Percentiles rank a stretch among this genome's conserved stretches.
Conservation (phyloP, 2,888 invertebrate genomes). For the Drosophila testacea region DNA sequence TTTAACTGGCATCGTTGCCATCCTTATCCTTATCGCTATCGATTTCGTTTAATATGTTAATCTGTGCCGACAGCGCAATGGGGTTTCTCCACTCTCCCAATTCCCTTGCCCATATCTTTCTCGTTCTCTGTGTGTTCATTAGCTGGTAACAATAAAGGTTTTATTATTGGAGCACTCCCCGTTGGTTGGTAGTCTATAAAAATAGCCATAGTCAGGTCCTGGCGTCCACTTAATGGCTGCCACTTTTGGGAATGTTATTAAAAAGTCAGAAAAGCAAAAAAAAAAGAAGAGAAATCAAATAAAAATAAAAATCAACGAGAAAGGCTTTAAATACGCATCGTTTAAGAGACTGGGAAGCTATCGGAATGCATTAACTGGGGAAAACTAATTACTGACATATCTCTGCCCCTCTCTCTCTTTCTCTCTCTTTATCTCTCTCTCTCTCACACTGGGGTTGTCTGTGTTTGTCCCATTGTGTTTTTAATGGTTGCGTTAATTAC, state of each 20-base stretch:
- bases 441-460: not conserved
- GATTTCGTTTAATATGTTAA: conserved; percentile 82
- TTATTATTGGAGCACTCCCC: conserved; percentile 62
- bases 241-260: conserved; percentile 56
- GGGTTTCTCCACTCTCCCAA: not conserved
- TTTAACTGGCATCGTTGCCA: conserved; percentile 47
- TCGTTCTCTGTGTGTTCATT: conserved; percentile 55
- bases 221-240: conserved; percentile 62
- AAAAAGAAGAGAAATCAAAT: conserved; percentile 60
- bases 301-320: conserved; percentile 75
- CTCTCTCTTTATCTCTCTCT: conserved; percentile 16
- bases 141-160: conserved; percentile 63
- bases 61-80: conserved; percentile 56
- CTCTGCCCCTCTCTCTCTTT: not conserved
- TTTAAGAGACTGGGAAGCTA: conserved; percentile 69
- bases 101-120: not conserved
- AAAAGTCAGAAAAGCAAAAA: conserved; percentile 19
- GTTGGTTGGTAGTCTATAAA: conserved; percentile 60
- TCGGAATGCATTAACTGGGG: conserved; percentile 79
- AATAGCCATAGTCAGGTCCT: conserved; percentile 58
- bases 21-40: conserved; percentile 55
- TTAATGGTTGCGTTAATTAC: conserved; percentile 76
- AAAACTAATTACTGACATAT: conserved; percentile 82
- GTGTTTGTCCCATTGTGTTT: conserved; percentile 17
- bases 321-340: conserved; percentile 71